Percentiles rank a stretch among this genome's conserved stretches.
Evolutionary conservation across 2,113 vertebrate genomes (phyloP).

Genomic region (Geococcyx californianus): DNA sequence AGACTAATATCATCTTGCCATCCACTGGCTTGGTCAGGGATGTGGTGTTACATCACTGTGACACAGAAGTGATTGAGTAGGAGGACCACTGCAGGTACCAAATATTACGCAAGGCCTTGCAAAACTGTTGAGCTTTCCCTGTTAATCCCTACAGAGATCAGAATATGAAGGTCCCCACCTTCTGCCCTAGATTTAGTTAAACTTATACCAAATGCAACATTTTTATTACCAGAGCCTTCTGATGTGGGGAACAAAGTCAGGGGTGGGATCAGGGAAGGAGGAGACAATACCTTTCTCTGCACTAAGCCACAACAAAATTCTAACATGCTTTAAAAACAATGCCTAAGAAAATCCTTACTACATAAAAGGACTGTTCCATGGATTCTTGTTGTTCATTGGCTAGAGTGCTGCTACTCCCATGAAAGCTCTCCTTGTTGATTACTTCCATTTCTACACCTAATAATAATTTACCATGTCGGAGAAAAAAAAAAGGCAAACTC

Average conservation of each 20-base stretch:
- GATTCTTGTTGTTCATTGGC: background rate
- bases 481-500: background rate
- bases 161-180: background rate
- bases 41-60: background rate
- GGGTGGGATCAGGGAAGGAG: no score
- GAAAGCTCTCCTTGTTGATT: background rate
- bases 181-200: background rate
- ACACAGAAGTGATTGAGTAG: slow-evolving; percentile 5
- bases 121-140: background rate
- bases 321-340: background rate
- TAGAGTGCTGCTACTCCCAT: background rate
- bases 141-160: background rate
- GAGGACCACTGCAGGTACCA: background rate
- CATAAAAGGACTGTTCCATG: background rate
- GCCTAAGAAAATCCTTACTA: background rate
- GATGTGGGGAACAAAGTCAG: background rate
- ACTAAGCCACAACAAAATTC: background rate
- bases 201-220: background rate
- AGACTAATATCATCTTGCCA: background rate
- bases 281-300: background rate
- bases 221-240: background rate
- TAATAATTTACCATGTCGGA: background rate
- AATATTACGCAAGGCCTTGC: background rate
- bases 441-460: background rate
- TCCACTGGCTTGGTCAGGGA: background rate